Evolutionary conservation across 2,797 vertebrate genomes (phyloP), one percentile per base, ranked within the genome.

Genomic region (Psittacula derbiana): DNA sequence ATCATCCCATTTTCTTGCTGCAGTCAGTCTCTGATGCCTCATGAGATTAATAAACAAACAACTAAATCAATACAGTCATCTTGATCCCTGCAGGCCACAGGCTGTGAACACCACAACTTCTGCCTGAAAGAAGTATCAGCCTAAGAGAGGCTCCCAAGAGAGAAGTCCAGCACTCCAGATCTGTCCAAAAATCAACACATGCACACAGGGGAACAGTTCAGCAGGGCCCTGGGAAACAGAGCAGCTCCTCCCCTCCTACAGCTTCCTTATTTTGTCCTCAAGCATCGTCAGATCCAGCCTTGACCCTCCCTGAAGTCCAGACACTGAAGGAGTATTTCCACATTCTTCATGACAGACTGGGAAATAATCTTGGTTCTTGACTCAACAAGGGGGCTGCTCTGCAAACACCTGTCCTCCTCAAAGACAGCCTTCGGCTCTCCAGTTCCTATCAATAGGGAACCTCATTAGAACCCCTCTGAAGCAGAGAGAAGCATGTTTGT

Each of bases 31-130:
- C 83, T 52, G 86, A 92, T 92, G 86, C 96, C 92, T 95, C 90
- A 64, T 27, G 83, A 94, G 92, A 93, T 88, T 94, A 86, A 92
- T 65, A 92, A 96, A 94, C 82, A 95, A 94, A 83, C 90, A 90
- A 83, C 80, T 55, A 44, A 94, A 96, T 95, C 96, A 86, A 96
- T 97, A 92, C 17, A 73, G 70, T 81, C 92, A 93, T 92, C 95
- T 90, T 16, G 2, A 82, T 93, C 92, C 83, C 95, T 52, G 64
- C 88, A 75, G 93, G 93, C 91, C 76, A 74, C 49, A n/a, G 80
- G 53, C 92, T 90, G 58, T 41, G 58, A 86, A 55, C 81, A 80
- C 24, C 36, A 6, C 20, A 67, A 69, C 69, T 87, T 61, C 33
- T 69, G 78, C 86, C 90, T 85, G 82, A 65, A 55, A 92, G 81